Conservation (phyloP, 2,888 invertebrate species). For the Schizaphis graminum region DNA sequence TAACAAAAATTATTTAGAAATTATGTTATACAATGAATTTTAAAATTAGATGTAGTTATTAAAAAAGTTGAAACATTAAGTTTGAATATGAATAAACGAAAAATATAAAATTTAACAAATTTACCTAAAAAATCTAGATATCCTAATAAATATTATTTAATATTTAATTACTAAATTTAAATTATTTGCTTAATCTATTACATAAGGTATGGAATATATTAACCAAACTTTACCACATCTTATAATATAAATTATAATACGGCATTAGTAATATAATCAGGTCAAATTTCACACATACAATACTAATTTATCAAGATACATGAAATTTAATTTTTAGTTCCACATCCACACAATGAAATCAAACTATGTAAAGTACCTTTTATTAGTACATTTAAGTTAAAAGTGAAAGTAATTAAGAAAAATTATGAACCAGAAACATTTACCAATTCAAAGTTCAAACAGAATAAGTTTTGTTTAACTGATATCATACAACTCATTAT, state of each 20-base stretch:
- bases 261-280: neutral
- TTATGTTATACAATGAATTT: neutral
- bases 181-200: neutral
- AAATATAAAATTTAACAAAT: neutral
- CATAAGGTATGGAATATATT: neutral
- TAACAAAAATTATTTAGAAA: neutral
- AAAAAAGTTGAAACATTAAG: neutral
- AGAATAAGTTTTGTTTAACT: neutral
- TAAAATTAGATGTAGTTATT: neutral
- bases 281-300: neutral
- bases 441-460: neutral
- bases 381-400: neutral
- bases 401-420: neutral
- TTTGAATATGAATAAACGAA: neutral
- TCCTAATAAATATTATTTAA: neutral
- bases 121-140: neutral
- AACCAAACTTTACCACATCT: neutral
- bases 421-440: neutral
- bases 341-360: neutral
- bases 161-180: neutral
- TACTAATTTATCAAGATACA: neutral
- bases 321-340: neutral
- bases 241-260: neutral
- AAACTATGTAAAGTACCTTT: neutral
- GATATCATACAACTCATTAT: neutral